Evolutionary conservation across 2,113 vertebrate species (phyloP), one percentile per base, ranked within the genome.

Genomic region (Ammodytes dubius): DNA sequence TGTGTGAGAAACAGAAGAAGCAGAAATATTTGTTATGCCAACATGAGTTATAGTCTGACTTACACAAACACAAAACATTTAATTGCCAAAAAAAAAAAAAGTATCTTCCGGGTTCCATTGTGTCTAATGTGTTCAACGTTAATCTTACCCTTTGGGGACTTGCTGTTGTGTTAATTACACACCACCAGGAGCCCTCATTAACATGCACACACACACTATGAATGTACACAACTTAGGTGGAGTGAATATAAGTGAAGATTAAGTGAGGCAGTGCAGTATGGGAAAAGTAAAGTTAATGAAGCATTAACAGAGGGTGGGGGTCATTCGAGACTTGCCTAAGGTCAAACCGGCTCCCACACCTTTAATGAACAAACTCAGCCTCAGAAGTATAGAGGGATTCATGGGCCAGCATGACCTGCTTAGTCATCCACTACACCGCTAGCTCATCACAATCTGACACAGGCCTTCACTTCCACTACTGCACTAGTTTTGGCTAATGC

Each of bases 111-210:
- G 91, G 93, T 85, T 86, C 86, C 85, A 90, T 94, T 93, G 93
- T 94, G 89, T 91, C 93, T 92, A 91, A 94, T 93, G 90, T 88
- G 89, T 92, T 95, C 89, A 94, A 88, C 82, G 91, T 92, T 95
- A 95, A 95, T 94, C 93, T 94, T 93, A 94, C 89, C 92, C 94
- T 94, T 94, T 91, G 88, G 94, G 93, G 93, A 94, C 90, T 94
- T 92, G 88, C 86, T 91, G 86, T 93, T 94, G 93, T 92, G 94
- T 95, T 95, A 95, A 95, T 95, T 95, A 93, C 88, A 94, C 89
- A 94, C 87, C 92, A 91, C 91, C 91, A 93, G 94, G 91, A 94
- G 89, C 87, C 75, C 88, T 93, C 87, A 94, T 94, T 94, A 95
- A 93, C 89, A 93, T 84, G 88, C 88, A 90, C 81, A 77, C 84